Evolutionary conservation across 2,888 invertebrate genomes (phyloP), one percentile per base, ranked within the genome.

Genomic region (Seira sanloemensis): DNA sequence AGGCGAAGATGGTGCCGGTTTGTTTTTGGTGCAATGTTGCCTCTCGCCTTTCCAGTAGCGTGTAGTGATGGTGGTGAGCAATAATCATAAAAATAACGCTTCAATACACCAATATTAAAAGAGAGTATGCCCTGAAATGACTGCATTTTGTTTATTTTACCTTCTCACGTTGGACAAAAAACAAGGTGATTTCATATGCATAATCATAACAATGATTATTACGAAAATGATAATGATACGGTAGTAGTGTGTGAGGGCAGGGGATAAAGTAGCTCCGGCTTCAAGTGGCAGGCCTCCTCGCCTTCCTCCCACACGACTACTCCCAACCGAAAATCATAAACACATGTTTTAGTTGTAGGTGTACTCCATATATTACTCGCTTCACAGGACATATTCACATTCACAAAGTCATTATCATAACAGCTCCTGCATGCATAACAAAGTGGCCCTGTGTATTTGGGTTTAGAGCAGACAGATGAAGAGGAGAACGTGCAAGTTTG

Each of bases 351-450:
- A 58, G 16, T 58, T 58, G 58, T 58, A 58, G 58, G 58, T 58
- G 58, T 58, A 58, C 18, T 18, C 9, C n/a, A 18, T 18, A n/a
- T 58, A 18, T 18, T 2, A 5, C n/a, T 58, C 58, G n/a, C 58
- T 37, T 37, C 58, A 58, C 58, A 58, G 58, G 58, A 58, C 58
- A 58, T 58, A 58, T 58, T 58, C 58, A 58, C n/a, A 58, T 58
- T 58, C 73, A 27, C 54, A 73, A 50, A 50, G 71, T 72, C 78
- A 73, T 79, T 79, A 79, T 74, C 79, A 73, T 79, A 75, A 79
- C 78, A 73, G 67, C 73, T 74, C n/a, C n/a, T 79, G 79, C 73
- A 73, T 79, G 66, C 78, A 74, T 79, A 79, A 67, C 73, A 50
- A 79, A 79, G 7, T 74, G 54, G 37, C 67, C 21, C 50, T 18